Evolutionary conservation across 2,888 invertebrate genomes (phyloP), one percentile per base, ranked within the genome.

Genomic region (Cinara cedri): DNA sequence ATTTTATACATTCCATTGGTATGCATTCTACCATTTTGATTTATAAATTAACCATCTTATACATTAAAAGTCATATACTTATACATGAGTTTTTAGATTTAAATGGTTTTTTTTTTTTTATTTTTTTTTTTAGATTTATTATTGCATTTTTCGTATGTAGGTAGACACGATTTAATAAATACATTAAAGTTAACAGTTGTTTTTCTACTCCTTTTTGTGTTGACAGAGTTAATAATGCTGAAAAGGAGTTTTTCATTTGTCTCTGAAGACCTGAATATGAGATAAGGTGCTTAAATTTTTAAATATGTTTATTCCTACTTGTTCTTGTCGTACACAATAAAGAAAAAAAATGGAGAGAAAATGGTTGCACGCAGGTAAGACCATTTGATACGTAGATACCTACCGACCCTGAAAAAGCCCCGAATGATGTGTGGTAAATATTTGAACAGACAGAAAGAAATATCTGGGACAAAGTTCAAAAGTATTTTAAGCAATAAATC

Each of bases 371-470:
- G n/a, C n/a, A n/a, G n/a, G n/a, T n/a, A n/a, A n/a, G n/a, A n/a
- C n/a, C n/a, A n/a, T n/a, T n/a, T n/a, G n/a, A n/a, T n/a, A n/a
- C n/a, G n/a, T n/a, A n/a, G n/a, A n/a, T 74, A 51, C 34, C 34
- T 34, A 34, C 34, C 34, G 3, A 1, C 1, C 51, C n/a, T 9
- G 51, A 51, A 34, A 75, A 75, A 14, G 3, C 62, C 34, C 62
- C 34, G 24, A 65, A 65, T 65, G 34, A 75, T 65, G 65, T 54
- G 54, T 14, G 51, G 13, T 75, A 65, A 75, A 75, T 75, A 75
- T 75, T 75, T 75, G 42, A 75, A 54, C 42, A 75, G 63, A 44
- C 65, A 42, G 54, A 54, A 75, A 75, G 63, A 75, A 54, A 63
- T 75, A 54, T 75, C 42, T 75, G 13, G 51, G 42, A 65, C 65